A percentile compares a stretch with the other conserved stretches of the same genome.
These are phyloP conservation scores for Acrocephalus arundinaceus DNA, from an alignment of 2,113 vertebrate species.

Conservation along the genomic window DNA sequence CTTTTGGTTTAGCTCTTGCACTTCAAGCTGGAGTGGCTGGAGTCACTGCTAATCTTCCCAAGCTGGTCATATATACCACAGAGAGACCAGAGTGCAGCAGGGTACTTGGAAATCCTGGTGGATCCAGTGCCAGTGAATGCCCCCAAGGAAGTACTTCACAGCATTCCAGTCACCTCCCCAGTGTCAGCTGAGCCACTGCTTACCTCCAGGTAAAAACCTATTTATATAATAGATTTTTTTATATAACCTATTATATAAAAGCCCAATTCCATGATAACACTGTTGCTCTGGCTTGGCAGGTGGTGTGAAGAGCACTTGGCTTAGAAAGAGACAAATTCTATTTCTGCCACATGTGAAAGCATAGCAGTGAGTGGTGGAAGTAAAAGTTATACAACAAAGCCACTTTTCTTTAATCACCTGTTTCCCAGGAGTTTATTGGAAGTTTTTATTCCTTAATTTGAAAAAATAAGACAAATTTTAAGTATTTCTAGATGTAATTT, in stretches of 20 bases:
- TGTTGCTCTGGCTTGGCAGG: not conserved
- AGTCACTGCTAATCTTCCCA: conserved; percentile 76
- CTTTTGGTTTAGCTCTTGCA: conserved; percentile 68
- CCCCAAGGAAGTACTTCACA: not conserved
- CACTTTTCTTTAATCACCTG: not conserved
- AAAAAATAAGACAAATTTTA: not conserved
- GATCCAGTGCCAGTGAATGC: conserved; percentile 70
- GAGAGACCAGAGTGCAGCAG: not conserved
- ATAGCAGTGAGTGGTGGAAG: not conserved
- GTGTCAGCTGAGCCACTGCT: conserved; percentile 1
- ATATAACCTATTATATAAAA: too few species aligned
- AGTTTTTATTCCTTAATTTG: not conserved
- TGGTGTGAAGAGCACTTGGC: not conserved
- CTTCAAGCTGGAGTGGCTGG: conserved; percentile 75
- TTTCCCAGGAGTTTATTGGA: not conserved
- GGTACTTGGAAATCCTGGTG: conserved; percentile 77
- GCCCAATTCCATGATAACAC: not conserved
- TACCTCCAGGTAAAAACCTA: conserved; percentile 32
- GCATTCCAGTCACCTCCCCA: not conserved
- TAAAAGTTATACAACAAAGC: not conserved
- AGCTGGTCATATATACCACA: conserved; percentile 85
- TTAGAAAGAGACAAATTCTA: not conserved
- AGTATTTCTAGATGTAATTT: not conserved
- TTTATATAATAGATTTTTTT: too few species aligned
- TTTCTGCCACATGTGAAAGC: not conserved